Evolutionary conservation across 2,797 vertebrate species (phyloP).

Genomic region (Halcyon leucocephala): DNA sequence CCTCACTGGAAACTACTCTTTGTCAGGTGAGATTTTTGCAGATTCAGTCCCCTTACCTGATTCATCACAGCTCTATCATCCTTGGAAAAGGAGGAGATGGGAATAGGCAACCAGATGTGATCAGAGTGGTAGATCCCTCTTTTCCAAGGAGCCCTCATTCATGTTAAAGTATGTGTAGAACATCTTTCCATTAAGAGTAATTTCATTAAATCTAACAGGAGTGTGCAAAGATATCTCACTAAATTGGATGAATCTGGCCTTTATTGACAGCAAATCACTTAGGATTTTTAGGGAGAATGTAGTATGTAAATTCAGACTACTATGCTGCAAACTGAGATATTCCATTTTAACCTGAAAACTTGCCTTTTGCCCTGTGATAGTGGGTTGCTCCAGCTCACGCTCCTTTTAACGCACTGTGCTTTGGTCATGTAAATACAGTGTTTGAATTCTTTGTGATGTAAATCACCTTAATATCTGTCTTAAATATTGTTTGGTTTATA

Average conservation of each 20-base stretch:
- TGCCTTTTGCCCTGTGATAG: neutral
- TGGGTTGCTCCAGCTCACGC: neutral
- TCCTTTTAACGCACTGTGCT: neutral
- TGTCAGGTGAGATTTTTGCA: neutral
- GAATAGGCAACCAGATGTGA: neutral
- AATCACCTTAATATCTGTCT: slow-evolving; percentile 9
- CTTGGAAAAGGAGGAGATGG: neutral
- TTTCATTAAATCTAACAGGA: neutral
- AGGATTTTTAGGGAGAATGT: neutral
- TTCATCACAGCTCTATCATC: neutral
- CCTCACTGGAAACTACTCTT: neutral
- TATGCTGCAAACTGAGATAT: neutral
- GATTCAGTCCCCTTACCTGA: neutral
- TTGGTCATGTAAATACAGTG: neutral
- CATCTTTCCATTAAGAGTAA: neutral
- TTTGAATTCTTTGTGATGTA: neutral
- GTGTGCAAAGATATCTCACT: neutral
- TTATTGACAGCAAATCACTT: neutral
- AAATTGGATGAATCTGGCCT: neutral
- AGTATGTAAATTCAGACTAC: neutral
- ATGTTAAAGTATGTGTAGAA: neutral
- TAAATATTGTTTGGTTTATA: slow-evolving; percentile 44
- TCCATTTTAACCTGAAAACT: slow-evolving; percentile 6
- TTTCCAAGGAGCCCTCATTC: neutral
- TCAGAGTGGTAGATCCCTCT: neutral